phyloP scores from a whole-genome alignment of 2,113 vertebrate genomes.

The Natator depressus region DNA sequence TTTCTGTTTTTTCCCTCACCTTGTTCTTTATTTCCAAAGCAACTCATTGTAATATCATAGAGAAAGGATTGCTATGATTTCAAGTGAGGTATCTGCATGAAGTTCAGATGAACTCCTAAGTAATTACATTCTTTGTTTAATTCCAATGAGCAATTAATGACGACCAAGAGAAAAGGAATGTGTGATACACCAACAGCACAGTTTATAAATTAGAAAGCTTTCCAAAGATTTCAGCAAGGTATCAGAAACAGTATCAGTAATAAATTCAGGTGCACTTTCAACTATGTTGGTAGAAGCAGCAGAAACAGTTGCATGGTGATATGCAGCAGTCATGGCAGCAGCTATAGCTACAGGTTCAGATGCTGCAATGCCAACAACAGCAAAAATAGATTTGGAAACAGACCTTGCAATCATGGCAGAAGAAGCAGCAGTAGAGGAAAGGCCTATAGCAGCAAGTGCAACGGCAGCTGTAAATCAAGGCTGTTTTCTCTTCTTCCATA shows the following conservation, averaged over 20 bases:
- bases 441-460: not conserved
- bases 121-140: not conserved
- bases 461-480: not conserved
- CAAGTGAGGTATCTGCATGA: not conserved
- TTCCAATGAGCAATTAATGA: not conserved
- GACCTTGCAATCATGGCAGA: not conserved
- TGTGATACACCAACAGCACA: not conserved
- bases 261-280: fast-evolving
- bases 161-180: not conserved
- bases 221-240: not conserved
- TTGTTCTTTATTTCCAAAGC: not conserved
- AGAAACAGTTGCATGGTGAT: not conserved
- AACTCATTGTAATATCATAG: not conserved
- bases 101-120: not conserved
- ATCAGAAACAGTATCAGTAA: fast-evolving
- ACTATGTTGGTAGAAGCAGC: not conserved
- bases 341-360: fast-evolving
- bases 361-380: not conserved
- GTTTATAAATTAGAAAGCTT: not conserved
- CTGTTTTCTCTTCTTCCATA: not conserved
- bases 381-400: not conserved
- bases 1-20: not conserved
- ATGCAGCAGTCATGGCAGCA: not conserved
- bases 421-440: not conserved
- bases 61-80: not conserved